Evolutionary conservation across 2,113 vertebrate species (phyloP).

Genomic region (Alligator sinensis): DNA sequence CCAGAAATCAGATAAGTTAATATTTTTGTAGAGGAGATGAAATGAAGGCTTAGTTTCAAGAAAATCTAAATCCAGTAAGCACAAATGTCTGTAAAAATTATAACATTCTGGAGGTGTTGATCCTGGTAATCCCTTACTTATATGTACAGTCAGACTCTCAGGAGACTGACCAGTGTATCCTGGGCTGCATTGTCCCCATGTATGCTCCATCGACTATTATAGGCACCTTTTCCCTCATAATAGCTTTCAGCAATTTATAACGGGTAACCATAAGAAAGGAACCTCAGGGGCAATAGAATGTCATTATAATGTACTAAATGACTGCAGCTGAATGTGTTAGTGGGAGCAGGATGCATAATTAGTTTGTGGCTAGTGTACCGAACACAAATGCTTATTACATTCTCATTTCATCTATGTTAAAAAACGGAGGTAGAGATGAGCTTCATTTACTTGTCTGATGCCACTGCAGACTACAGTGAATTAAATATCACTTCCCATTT

Average conservation of each 20-base stretch:
- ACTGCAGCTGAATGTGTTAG: neutral
- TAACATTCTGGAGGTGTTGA: neutral
- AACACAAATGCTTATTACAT: neutral
- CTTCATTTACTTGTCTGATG: neutral
- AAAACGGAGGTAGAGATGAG: neutral
- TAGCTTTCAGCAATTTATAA: neutral
- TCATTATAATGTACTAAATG: rapidly evolving
- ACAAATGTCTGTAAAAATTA: neutral
- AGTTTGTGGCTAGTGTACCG: neutral
- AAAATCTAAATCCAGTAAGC: neutral
- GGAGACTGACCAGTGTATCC: neutral
- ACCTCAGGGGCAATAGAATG: rapidly evolving
- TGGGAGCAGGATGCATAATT: neutral
- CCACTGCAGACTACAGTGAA: neutral
- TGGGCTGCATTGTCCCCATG: neutral
- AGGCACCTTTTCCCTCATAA: neutral
- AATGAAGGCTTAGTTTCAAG: neutral
- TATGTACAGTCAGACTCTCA: neutral
- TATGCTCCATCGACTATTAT: neutral
- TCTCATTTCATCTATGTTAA: neutral
- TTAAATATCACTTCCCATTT: neutral
- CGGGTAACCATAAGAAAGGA: neutral
- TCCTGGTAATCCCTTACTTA: neutral
- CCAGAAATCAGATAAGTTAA: neutral
- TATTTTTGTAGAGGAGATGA: neutral